Evolutionary conservation across 2,797 vertebrate species (phyloP), one percentile per base, ranked within the genome.

Genomic region (Premnoplex brunnescens): DNA sequence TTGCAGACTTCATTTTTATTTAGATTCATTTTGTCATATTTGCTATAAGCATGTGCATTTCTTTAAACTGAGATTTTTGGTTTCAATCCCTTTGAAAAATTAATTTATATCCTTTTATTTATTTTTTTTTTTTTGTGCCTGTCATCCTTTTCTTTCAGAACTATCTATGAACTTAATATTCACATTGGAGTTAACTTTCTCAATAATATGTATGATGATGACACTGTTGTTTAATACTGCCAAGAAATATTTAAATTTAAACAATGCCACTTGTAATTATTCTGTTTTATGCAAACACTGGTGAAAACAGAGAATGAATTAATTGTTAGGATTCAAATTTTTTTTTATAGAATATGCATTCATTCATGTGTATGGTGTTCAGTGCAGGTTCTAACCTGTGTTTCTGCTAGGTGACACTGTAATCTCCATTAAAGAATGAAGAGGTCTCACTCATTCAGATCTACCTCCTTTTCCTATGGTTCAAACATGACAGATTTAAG

Each of bases 121-220:
- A 8, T 24, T 49, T 1, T 5, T 48, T 27, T 49, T 15, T 49
- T 16, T 10, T 36, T 46, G 1, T 6, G 0, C 46, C 6, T 6
- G 2, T 48, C 39, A 28, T 71, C 2, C 5, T 77, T 76, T 24
- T 68, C 6, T 36, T 67, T 46, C 34, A n/a, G 7, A 77, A 14
- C 1, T 36, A 39, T 18, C 14, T 62, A 43, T 28, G 17, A 66
- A 49, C 12, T 74, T 69, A n/a, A 39, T 19, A 68, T 60, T 83
- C 71, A 36, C 10, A 15, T 21, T 43, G 36, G 22, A 51, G 12
- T 71, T 82, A 43, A 51, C 4, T 82, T 59, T 48, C n/a, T 51
- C 13, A 39, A 4, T 26, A 63, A 28, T 8, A 17, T 10, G 4
- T 43, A 24, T 39, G 36, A 49, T 41, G 10, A 72, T 18, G 66